Evolutionary conservation across 1,140 invertebrate genomes (phyloP).

Genomic region (Cotesia chilonis): DNA sequence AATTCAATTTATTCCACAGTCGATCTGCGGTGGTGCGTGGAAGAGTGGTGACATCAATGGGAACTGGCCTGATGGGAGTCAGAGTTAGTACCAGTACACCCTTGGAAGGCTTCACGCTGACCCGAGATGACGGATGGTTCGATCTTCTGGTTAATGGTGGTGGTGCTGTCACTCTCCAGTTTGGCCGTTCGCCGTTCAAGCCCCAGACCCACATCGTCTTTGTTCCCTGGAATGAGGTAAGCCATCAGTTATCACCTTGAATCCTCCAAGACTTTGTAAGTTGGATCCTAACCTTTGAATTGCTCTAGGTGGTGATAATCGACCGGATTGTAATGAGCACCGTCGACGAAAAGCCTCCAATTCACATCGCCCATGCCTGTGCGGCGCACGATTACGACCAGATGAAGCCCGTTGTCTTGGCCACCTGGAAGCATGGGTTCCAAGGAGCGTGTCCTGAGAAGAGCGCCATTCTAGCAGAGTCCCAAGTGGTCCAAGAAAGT

Average conservation of each 20-base stretch:
- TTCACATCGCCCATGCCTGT: slow-evolving; percentile 78
- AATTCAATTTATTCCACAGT: slow-evolving; percentile 66
- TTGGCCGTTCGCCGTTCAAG: slow-evolving; percentile 91
- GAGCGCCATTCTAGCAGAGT: slow-evolving; percentile 91
- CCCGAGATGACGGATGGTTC: slow-evolving; percentile 92
- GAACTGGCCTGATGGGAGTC: slow-evolving; percentile 92
- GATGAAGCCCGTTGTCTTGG: slow-evolving; percentile 93
- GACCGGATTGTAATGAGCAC: slow-evolving; percentile 87
- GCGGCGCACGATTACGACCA: slow-evolving; percentile 90
- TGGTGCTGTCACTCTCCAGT: slow-evolving; percentile 92
- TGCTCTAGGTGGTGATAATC: slow-evolving; percentile 82
- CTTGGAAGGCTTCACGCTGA: slow-evolving; percentile 92
- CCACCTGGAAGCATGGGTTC: slow-evolving; percentile 96
- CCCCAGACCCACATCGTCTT: slow-evolving; percentile 90
- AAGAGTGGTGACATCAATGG: slow-evolving; percentile 87
- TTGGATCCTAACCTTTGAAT: slow-evolving; percentile 12
- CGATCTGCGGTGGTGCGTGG: slow-evolving; percentile 96
- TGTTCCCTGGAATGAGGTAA: slow-evolving; percentile 96
- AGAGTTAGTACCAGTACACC: slow-evolving; percentile 90
- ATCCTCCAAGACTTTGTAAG: not conserved
- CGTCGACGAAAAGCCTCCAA: slow-evolving; percentile 76
- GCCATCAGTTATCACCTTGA: slow-evolving; percentile 40
- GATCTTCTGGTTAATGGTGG: slow-evolving; percentile 97
- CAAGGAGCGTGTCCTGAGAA: slow-evolving; percentile 93
- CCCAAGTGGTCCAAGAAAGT: slow-evolving; percentile 94